Percentiles rank a stretch among this genome's conserved stretches.
These are phyloP conservation scores for Engystomops pustulosus DNA, from an alignment of 2,113 vertebrate species.

Conservation along the genomic window DNA sequence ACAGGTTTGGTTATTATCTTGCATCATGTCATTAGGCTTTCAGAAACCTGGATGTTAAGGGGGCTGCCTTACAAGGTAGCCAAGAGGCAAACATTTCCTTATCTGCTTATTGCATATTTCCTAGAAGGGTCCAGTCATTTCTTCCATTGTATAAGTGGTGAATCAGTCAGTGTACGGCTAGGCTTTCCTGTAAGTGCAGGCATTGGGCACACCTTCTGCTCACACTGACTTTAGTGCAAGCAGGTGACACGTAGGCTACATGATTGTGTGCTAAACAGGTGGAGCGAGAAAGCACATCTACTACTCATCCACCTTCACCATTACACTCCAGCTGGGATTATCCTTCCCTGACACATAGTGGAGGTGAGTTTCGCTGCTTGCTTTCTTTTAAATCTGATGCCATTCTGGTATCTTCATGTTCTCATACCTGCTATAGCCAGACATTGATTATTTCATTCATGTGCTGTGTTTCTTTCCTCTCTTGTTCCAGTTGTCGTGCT, in stretches of 20 bases:
- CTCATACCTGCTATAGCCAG: neutral
- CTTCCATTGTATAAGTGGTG: too few species aligned
- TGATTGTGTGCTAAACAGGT: constrained; percentile 64
- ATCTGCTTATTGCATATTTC: too few species aligned
- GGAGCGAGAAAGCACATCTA: constrained; percentile 64
- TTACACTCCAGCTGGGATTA: constrained; percentile 52
- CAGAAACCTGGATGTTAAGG: too few species aligned
- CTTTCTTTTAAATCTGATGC: neutral
- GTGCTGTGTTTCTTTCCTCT: neutral
- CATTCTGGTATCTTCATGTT: neutral
- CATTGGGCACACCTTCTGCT: constrained; percentile 67
- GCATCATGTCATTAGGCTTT: too few species aligned
- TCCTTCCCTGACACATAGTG: constrained; percentile 26
- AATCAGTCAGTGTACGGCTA: constrained; percentile 5
- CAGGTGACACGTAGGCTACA: constrained; percentile 66
- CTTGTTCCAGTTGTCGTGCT: neutral
- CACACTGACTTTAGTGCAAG: constrained; percentile 64
- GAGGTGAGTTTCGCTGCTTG: constrained; percentile 49
- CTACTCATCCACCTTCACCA: constrained; percentile 42
- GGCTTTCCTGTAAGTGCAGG: constrained; percentile 35
- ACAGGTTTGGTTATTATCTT: too few species aligned
- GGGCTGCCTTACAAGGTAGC: too few species aligned
- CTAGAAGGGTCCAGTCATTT: neutral
- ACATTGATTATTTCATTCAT: neutral
- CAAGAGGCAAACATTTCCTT: too few species aligned